phyloP scores from a whole-genome alignment of 2,113 vertebrate genomes.

The Leptosomus discolor region DNA sequence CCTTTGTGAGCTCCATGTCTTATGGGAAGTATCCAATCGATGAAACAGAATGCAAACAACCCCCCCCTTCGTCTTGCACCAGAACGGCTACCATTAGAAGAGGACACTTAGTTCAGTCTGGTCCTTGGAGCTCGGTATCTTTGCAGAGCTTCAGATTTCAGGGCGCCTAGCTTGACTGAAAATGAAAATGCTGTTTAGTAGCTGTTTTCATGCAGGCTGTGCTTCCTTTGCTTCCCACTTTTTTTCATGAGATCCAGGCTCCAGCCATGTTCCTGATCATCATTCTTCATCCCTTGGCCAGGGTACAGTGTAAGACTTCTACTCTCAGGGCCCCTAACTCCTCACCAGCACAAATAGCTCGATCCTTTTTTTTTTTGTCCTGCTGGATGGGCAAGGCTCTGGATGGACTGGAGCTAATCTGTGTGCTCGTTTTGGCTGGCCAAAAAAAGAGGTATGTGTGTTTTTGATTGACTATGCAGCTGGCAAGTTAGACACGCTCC shows the following conservation, averaged over 20 bases:
- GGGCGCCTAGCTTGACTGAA: neutral
- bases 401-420: conserved; percentile 8
- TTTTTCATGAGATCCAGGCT: neutral
- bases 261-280: neutral
- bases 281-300: conserved; percentile 16
- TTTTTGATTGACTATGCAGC: neutral
- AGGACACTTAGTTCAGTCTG: neutral
- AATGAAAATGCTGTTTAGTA: neutral
- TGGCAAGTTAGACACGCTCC: neutral
- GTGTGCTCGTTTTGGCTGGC: conserved; percentile 11
- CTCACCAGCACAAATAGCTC: neutral
- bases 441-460: conserved; percentile 13
- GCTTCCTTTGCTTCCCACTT: neutral
- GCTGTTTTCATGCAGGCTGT: neutral
- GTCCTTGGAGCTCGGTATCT: neutral
- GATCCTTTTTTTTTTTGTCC: neutral
- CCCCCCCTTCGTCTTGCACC: neutral
- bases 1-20: neutral
- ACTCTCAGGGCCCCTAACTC: neutral
- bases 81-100: neutral
- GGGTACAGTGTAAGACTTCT: neutral
- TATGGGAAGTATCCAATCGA: neutral
- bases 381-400: conserved; percentile 21
- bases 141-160: neutral
- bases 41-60: neutral